Base-by-base conservation (phyloP, 2,888 invertebrate species). In the Bombylius major region DNA sequence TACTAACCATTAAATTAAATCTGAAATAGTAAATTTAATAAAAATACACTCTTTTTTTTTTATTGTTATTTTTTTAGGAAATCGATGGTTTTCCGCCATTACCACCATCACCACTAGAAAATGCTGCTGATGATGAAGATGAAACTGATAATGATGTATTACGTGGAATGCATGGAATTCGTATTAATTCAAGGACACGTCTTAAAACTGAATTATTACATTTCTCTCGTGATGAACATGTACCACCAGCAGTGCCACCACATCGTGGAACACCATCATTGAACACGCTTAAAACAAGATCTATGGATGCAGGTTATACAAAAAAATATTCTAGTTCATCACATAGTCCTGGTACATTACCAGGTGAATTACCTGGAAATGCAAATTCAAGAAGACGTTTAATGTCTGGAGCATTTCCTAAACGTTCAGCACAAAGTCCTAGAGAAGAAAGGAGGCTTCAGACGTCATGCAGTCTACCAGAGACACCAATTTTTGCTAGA, bases 381-480 rank as follows among this genome's bases (percentile, higher is more conserved):
- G 54, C 58, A 61, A 76, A 75, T 12, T 70, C 63, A 60, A 69
- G 62, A 63, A 72, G 62, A 39, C 75, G 76, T 55, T 72, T 77
- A 39, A 69, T 70, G 44, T 73, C 75, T 54, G 70, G 71, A 45
- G 76, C 71, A 53, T 72, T 71, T 56, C 71, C 73, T 39, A 73
- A 78, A 64, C 68, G 78, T 6, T 69, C 76, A n/a, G 76, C 76
- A 51, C 78, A 78, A 60, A 78, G 78, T 61, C 77, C 79, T 47
- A 78, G 80, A 49, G 81, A 83, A 53, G 84, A 83, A 51, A 75
- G 74, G 62, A 79, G 80, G 61, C 69, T 89, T 71, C 89, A 89
- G 72, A 89, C 89, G 5, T 89, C 89, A 1, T 89, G 89, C 63
- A 89, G 89, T 66, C 76, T 90, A 57, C 90, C 90, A n/a, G 90